Evolutionary conservation across 2,888 invertebrate genomes (phyloP), one percentile per base, ranked within the genome.

Genomic region (Drosophila hamatofila): DNA sequence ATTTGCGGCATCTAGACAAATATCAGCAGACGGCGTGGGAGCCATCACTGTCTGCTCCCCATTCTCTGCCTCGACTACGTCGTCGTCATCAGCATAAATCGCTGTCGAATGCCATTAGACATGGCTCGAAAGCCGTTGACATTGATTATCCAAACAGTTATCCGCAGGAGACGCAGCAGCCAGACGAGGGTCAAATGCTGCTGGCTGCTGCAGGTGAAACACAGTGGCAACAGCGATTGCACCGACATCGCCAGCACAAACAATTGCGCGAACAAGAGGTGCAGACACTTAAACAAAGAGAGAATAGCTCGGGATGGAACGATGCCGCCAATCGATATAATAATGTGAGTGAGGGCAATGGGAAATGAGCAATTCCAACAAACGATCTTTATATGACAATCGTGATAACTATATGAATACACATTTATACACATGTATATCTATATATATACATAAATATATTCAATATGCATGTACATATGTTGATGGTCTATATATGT

Each of bases 11-110:
- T 52, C 76, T 44, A 35, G 56, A 67, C 61, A 74, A 70, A 73
- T 59, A 69, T 59, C 63, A 52, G 58, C 56, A 49, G 48, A 49
- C 67, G 75, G 75, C 81, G 82, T 83, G 87, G 82, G 82, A 82
- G 81, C 54, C 57, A 35, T 33, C 72, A 46, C 18, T 49, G 54
- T 33, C 56, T 54, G 54, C 54, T 39, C 37, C 39, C 18, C 39
- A 25, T 21, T 35, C 39, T 25, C 54, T 9, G 11, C 7, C 25
- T n/a, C 25, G 23, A 9, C 52, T 2, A 0, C 44, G 44, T 12
- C 54, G 39, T 60, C 83, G 65, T 60, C 87, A 83, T 84, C 81
- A 81, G 81, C 82, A 87, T 83, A 87, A 83, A 82, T 82, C 79
- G 62, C 75, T 72, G 66, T 39, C 54, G 39, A 37, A 39, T 54